Conservation (phyloP, 2,797 vertebrate genomes). For the Remorina albescens region DNA sequence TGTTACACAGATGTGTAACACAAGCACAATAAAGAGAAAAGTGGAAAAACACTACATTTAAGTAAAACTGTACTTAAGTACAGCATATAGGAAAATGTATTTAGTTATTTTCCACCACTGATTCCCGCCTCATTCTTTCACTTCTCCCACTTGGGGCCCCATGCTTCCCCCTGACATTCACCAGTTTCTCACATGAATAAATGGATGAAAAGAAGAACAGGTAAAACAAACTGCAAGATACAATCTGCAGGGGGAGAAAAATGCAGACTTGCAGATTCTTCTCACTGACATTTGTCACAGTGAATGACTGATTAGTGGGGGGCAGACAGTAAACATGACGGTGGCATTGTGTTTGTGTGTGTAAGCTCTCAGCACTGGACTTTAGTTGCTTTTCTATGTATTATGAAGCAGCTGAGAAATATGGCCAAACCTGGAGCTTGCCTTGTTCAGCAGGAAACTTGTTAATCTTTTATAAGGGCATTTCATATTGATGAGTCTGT, state of each 20-base stretch:
- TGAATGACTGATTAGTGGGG: slow-evolving; percentile 81
- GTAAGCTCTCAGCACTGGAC: slow-evolving; percentile 39
- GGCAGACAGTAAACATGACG: slow-evolving; percentile 63
- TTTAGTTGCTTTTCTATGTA: slow-evolving; percentile 61
- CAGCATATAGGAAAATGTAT: background rate
- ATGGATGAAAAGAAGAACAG: slow-evolving; percentile 59
- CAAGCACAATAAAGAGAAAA: no score
- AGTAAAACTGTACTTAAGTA: background rate
- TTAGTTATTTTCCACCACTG: background rate
- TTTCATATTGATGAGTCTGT: slow-evolving; percentile 77
- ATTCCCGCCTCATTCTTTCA: background rate
- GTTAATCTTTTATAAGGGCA: slow-evolving; percentile 74
- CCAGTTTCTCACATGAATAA: slow-evolving; percentile 67
- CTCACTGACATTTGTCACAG: slow-evolving; percentile 75
- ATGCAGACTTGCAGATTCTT: slow-evolving; percentile 81
- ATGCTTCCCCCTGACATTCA: slow-evolving; percentile 33
- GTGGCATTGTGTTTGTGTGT: slow-evolving; percentile 36
- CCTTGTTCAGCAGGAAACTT: slow-evolving; percentile 61
- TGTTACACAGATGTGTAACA: background rate
- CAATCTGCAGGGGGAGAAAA: slow-evolving; percentile 72
- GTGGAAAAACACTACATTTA: no score
- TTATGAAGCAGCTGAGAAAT: slow-evolving; percentile 71
- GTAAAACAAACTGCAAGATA: slow-evolving; percentile 55
- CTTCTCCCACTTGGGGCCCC: slow-evolving; percentile 40
- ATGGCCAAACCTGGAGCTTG: slow-evolving; percentile 61